These are phyloP conservation scores for Enteromius unitaeniatus DNA, from an alignment of 2,797 vertebrate genomes.

Conservation along the genomic window DNA sequence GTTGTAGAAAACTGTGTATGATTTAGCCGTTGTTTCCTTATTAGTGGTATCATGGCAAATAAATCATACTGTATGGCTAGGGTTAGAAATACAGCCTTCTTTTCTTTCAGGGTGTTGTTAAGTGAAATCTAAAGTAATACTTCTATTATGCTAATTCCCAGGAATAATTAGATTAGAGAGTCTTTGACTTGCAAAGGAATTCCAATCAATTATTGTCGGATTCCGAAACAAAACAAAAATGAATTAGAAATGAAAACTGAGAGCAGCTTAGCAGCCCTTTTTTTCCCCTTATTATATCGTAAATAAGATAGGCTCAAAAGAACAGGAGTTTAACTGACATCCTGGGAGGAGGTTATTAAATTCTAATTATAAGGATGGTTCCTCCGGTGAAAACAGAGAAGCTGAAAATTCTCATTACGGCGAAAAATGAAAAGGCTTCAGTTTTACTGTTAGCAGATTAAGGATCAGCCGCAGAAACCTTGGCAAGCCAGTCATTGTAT, in stretches of 20 bases:
- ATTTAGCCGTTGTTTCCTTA: slow-evolving; percentile 37
- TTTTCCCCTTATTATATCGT: slow-evolving; percentile 27
- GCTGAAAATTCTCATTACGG: slow-evolving; percentile 40
- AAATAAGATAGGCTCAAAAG: slow-evolving; percentile 43
- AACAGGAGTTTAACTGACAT: slow-evolving; percentile 40
- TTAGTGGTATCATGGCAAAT: slow-evolving; percentile 38
- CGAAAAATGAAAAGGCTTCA: slow-evolving; percentile 23
- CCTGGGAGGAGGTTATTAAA: slow-evolving; percentile 45
- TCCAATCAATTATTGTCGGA: slow-evolving; percentile 54
- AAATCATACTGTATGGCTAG: slow-evolving; percentile 55
- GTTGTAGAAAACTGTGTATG: slow-evolving; percentile 47
- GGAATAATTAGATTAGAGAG: slow-evolving; percentile 54
- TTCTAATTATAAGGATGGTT: slow-evolving; percentile 40
- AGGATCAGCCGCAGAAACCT: background rate
- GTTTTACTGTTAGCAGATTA: slow-evolving; percentile 21
- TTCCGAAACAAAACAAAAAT: slow-evolving; percentile 40
- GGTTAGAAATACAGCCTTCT: slow-evolving; percentile 51
- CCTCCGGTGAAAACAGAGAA: slow-evolving; percentile 21
- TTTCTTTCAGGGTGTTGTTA: slow-evolving; percentile 71
- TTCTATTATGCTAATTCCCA: slow-evolving; percentile 57
- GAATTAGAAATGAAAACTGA: slow-evolving; percentile 42
- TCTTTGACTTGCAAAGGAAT: slow-evolving; percentile 32
- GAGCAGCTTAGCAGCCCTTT: slow-evolving; percentile 30
- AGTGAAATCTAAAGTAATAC: slow-evolving; percentile 56
- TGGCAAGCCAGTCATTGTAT: slow-evolving; percentile 7